Evolutionary conservation across 2,797 vertebrate species (phyloP).

Genomic region (Karalla daura): DNA sequence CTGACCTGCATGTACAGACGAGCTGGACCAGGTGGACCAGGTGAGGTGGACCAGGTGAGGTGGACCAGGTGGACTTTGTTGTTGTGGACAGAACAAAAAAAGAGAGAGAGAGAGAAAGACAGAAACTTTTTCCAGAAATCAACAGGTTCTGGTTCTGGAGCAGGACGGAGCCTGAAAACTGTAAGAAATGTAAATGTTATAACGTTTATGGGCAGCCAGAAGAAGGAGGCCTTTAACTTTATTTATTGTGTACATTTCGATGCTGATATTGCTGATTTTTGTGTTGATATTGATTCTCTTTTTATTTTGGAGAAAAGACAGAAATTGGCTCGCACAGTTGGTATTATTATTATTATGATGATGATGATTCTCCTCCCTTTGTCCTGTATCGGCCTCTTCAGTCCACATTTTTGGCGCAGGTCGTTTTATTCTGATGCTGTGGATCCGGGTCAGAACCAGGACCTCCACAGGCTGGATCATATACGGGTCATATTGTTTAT

Average conservation of each 20-base stretch:
- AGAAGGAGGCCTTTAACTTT: conserved; percentile 90
- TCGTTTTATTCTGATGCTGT: conserved; percentile 68
- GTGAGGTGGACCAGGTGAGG: conserved; percentile 80
- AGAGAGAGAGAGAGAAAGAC: conserved; percentile 31
- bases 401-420: conserved; percentile 69
- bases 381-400: conserved; percentile 79
- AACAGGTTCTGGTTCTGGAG: conserved; percentile 78
- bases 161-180: conserved; percentile 86
- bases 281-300: conserved; percentile 71
- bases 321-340: conserved; percentile 89
- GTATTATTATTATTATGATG: conserved; percentile 70
- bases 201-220: conserved; percentile 89
- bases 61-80: conserved; percentile 74
- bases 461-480: conserved; percentile 77
- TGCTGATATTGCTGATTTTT: conserved; percentile 84
- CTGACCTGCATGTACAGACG: conserved; percentile 88
- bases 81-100: conserved; percentile 64
- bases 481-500: conserved; percentile 85
- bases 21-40: conserved; percentile 73
- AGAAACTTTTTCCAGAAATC: conserved; percentile 77
- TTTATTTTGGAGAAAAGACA: conserved; percentile 75
- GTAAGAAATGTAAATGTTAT: conserved; percentile 94
- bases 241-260: conserved; percentile 92
- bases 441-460: conserved; percentile 71
- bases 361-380: too few species aligned